These are phyloP conservation scores for Leptodactylus fuscus DNA, from an alignment of 2,113 vertebrate species.

Conservation along the genomic window DNA sequence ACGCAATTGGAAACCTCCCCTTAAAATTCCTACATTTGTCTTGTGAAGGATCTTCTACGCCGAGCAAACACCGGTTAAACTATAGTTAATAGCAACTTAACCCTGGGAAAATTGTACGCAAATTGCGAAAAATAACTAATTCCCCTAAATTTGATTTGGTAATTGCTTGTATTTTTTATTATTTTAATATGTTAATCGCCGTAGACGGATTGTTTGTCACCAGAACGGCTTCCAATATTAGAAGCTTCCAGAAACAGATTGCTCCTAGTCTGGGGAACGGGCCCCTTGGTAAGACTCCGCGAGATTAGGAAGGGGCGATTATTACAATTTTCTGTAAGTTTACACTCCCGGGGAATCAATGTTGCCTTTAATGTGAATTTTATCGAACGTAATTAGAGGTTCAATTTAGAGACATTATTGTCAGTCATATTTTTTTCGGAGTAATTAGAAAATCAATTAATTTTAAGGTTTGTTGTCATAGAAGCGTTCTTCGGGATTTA, in stretches of 20 bases:
- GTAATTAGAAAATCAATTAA: conserved; percentile 50
- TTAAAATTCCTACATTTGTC: neutral
- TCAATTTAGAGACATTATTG: conserved; percentile 29
- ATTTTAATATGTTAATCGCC: conserved; percentile 32
- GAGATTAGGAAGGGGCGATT: conserved; percentile 21
- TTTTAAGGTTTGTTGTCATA: neutral
- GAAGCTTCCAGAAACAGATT: conserved; percentile 16
- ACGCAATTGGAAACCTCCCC: neutral
- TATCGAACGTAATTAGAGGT: conserved; percentile 25
- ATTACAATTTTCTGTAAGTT: conserved; percentile 38
- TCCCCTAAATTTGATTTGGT: neutral
- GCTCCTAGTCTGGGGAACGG: conserved; percentile 8
- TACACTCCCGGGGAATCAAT: conserved; percentile 29
- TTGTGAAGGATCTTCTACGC: neutral
- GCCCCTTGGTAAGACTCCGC: conserved; percentile 11
- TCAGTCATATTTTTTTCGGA: conserved; percentile 5
- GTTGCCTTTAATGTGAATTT: conserved; percentile 42
- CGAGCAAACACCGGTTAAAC: neutral
- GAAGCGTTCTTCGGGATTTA: neutral
- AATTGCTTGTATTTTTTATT: conserved; percentile 16
- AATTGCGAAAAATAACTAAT: neutral
- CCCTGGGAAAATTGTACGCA: neutral
- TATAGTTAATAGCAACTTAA: neutral
- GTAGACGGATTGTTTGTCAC: neutral
- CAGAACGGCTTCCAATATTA: conserved; percentile 22